A percentile compares a stretch with the other conserved stretches of the same genome.
Evolutionary conservation across 2,888 invertebrate genomes (phyloP).

Genomic region (Chalcosyrphus nemorum): DNA sequence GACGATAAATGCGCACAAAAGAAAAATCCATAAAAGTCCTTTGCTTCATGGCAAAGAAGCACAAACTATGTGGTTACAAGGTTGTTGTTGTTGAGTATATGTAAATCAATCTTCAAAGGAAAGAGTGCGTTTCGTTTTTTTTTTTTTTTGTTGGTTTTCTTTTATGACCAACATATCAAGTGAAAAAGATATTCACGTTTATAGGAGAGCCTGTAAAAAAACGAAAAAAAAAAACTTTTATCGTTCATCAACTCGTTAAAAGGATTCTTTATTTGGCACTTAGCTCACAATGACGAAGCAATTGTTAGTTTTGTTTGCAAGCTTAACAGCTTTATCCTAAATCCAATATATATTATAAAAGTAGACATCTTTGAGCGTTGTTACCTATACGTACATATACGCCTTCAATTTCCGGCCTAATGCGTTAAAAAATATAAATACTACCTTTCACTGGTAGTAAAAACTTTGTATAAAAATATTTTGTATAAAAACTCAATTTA

Average conservation of each 20-base stretch:
- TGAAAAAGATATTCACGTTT: neutral
- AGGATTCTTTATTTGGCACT: neutral
- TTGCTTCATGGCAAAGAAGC: neutral
- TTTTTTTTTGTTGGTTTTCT: too few relatives aligned
- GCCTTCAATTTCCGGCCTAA: neutral
- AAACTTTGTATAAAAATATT: neutral
- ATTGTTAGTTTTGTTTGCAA: neutral
- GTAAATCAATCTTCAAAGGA: neutral
- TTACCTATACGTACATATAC: neutral
- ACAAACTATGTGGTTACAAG: neutral
- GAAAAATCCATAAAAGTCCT: neutral
- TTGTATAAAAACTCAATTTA: neutral
- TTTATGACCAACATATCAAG: constrained; percentile 5
- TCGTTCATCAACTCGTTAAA: neutral
- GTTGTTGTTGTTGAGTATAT: too few relatives aligned
- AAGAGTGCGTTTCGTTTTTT: too few relatives aligned
- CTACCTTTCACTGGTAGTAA: neutral
- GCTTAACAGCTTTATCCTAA: neutral
- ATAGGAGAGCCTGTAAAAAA: constrained; percentile 1
- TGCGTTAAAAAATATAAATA: neutral
- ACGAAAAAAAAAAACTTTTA: too few relatives aligned
- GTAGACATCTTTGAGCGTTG: neutral
- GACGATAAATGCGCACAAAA: neutral
- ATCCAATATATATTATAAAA: neutral
- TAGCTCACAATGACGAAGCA: neutral